A percentile compares a stretch with the other conserved stretches of the same genome.
Evolutionary conservation across 2,888 invertebrate genomes (phyloP).

Genomic region (Caenorhabditis sp.): DNA sequence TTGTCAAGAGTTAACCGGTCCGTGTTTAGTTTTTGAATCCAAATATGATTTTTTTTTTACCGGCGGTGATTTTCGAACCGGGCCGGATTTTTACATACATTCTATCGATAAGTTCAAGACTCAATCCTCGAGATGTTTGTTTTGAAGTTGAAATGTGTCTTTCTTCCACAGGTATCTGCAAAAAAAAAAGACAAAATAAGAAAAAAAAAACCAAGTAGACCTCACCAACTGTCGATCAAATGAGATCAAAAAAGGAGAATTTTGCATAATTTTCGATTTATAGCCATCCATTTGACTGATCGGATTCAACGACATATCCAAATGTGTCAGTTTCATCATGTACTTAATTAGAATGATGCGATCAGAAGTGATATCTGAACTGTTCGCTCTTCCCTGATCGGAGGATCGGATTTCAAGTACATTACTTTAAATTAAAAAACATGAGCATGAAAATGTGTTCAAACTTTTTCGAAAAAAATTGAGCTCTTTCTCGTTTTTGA

Average conservation of each 20-base stretch:
- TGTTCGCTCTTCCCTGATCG: too few relatives aligned
- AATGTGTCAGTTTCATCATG: conserved; percentile 52
- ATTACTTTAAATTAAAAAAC: too few relatives aligned
- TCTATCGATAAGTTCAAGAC: conserved; percentile 32
- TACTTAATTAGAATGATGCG: conserved; percentile 21
- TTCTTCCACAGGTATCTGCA: conserved; percentile 35
- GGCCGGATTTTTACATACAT: too few relatives aligned
- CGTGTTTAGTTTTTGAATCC: too few relatives aligned
- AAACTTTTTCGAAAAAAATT: too few relatives aligned
- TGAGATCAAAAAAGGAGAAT: conserved; percentile 23
- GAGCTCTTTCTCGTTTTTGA: too few relatives aligned
- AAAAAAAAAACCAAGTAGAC: neutral
- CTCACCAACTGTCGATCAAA: conserved; percentile 25
- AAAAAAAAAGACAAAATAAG: neutral
- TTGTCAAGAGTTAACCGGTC: too few relatives aligned
- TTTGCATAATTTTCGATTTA: conserved; percentile 37
- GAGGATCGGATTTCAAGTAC: too few relatives aligned
- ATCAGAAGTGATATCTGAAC: neutral
- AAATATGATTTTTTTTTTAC: too few relatives aligned
- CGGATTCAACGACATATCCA: conserved; percentile 53
- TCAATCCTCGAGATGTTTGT: conserved; percentile 28
- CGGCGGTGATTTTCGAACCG: too few relatives aligned
- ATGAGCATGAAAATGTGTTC: too few relatives aligned
- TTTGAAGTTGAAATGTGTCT: conserved; percentile 28
- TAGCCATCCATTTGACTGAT: conserved; percentile 46